Evolutionary conservation across 2,888 invertebrate species (phyloP).

Genomic region (Cephonodes hylas): DNA sequence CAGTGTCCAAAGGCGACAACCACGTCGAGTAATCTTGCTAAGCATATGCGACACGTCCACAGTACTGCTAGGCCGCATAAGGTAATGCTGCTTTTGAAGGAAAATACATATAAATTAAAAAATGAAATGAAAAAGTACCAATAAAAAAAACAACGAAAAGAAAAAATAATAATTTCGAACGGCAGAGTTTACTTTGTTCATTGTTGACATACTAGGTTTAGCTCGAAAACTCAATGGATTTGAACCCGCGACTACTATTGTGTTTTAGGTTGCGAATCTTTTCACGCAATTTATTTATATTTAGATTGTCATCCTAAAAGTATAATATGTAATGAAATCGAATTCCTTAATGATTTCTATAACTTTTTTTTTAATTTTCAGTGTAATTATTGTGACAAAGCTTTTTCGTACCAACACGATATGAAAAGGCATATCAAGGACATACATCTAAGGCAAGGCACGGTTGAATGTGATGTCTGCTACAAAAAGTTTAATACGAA

Average conservation of each 20-base stretch:
- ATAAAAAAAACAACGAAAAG: too few relatives aligned
- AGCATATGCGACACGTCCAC: constrained; percentile 70
- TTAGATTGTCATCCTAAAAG: too few relatives aligned
- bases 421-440: constrained; percentile 69
- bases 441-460: constrained; percentile 68
- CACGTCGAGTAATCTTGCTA: constrained; percentile 67
- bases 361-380: constrained; percentile 34
- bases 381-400: constrained; percentile 73
- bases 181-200: too few relatives aligned
- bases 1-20: constrained; percentile 67
- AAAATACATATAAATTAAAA: too few relatives aligned
- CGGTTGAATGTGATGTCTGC: constrained; percentile 70
- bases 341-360: not conserved
- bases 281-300: too few relatives aligned
- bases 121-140: too few relatives aligned
- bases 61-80: constrained; percentile 65
- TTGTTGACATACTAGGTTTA: too few relatives aligned
- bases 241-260: too few relatives aligned
- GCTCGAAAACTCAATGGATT: too few relatives aligned
- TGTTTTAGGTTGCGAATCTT: too few relatives aligned
- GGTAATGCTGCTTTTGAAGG: too few relatives aligned
- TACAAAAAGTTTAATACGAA: constrained; percentile 72
- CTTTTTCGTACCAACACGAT: constrained; percentile 69
- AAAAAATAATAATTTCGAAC: too few relatives aligned
- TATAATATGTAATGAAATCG: not conserved